A percentile compares a stretch with the other conserved stretches of the same genome.
phyloP scores from a whole-genome alignment of 2,797 vertebrate species.

The Xenentodon cancila region DNA sequence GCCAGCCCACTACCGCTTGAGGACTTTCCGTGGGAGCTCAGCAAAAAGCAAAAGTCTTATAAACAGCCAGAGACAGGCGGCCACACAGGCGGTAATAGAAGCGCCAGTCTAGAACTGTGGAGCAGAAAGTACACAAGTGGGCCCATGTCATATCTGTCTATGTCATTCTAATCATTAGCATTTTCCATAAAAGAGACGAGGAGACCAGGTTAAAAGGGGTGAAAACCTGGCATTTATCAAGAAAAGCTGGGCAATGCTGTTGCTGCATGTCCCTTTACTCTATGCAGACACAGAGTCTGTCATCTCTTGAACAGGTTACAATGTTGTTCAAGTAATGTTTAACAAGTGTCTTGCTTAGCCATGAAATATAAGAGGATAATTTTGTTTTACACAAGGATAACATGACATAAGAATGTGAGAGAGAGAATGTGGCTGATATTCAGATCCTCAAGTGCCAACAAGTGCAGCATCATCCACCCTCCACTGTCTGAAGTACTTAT shows the following conservation, averaged over 20 bases:
- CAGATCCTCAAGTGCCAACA: constrained; percentile 79
- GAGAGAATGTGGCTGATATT: constrained; percentile 67
- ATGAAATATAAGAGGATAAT: constrained; percentile 54
- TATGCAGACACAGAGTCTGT: constrained; percentile 79
- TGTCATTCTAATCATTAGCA: constrained; percentile 84
- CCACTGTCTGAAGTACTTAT: constrained; percentile 48
- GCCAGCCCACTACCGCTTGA: constrained; percentile 81
- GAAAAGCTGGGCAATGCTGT: constrained; percentile 60
- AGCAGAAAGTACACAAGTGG: constrained; percentile 87
- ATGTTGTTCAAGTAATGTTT: constrained; percentile 64
- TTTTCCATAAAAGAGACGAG: constrained; percentile 52
- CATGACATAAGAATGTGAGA: constrained; percentile 67
- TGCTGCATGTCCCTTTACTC: constrained; percentile 78
- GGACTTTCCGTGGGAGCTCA: constrained; percentile 82
- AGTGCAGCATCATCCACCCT: constrained; percentile 64
- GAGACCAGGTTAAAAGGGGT: constrained; percentile 46
- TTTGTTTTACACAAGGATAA: constrained; percentile 52
- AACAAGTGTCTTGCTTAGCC: constrained; percentile 73
- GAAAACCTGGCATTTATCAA: constrained; percentile 42
- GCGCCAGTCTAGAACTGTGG: constrained; percentile 86
- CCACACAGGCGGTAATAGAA: constrained; percentile 82
- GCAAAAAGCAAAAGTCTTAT: constrained; percentile 75
- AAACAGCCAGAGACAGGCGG: constrained; percentile 72
- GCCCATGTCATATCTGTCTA: constrained; percentile 87
- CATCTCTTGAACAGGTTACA: constrained; percentile 69